These are phyloP conservation scores for Homarus americanus DNA, from an alignment of 1,140 invertebrate species.

Conservation along the genomic window DNA sequence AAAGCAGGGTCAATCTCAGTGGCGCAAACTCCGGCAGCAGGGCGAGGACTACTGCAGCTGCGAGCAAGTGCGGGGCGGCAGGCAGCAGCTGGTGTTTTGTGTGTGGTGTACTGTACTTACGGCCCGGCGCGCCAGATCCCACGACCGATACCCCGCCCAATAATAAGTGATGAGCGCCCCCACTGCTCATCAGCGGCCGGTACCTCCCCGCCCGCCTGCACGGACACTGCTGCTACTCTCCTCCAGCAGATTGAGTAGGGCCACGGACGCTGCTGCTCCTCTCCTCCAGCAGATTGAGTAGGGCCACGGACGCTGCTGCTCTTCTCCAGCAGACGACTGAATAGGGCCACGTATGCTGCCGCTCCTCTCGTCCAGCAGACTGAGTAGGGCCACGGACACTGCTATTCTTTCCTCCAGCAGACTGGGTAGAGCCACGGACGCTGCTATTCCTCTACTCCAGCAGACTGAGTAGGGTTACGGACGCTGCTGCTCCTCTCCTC, in stretches of 20 bases:
- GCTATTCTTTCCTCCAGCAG: neutral
- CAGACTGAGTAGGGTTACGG: neutral
- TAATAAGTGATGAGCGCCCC: slow-evolving; percentile 53
- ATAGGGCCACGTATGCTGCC: neutral
- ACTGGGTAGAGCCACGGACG: neutral
- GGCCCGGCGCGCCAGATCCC: slow-evolving; percentile 44
- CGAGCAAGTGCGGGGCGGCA: neutral
- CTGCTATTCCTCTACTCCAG: neutral
- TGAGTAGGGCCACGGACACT: neutral
- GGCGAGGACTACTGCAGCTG: neutral
- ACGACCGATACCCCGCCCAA: slow-evolving; percentile 45
- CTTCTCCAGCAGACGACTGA: neutral
- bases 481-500: neutral
- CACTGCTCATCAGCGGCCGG: slow-evolving; percentile 37
- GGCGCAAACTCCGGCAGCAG: neutral
- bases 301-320: neutral
- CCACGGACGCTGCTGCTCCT: neutral
- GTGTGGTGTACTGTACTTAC: slow-evolving; percentile 49
- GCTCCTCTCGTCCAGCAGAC: neutral
- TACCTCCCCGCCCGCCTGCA: slow-evolving; percentile 26
- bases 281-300: neutral
- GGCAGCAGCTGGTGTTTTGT: slow-evolving; percentile 44
- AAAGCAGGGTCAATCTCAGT: slow-evolving; percentile 30
- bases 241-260: neutral
- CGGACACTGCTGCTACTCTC: neutral